Evolutionary conservation across 2,113 vertebrate species (phyloP).

Genomic region (Gulo gulo): DNA sequence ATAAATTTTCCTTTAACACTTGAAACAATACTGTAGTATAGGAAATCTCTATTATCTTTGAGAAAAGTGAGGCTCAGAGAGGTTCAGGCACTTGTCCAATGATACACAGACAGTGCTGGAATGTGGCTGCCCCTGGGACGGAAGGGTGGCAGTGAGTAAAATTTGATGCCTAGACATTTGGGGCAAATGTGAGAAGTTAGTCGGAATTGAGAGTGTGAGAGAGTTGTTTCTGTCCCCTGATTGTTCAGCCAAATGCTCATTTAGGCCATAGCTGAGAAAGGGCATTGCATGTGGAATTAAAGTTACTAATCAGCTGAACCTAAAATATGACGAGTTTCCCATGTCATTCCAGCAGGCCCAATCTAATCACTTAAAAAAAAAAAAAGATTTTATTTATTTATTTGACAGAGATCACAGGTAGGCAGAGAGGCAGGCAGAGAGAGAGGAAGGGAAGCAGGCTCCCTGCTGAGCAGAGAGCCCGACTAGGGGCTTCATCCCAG

Average conservation of each 20-base stretch:
- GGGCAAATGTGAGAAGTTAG: background rate
- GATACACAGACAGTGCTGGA: background rate
- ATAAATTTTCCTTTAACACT: background rate
- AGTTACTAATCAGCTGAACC: background rate
- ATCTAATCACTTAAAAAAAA: background rate
- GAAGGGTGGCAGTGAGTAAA: background rate
- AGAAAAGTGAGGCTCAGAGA: background rate
- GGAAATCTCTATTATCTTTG: background rate
- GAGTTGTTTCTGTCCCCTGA: background rate
- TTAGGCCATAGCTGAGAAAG: background rate
- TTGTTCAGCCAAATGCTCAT: background rate
- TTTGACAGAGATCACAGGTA: too few relatives aligned
- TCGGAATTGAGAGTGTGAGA: background rate
- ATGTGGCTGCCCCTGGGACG: background rate
- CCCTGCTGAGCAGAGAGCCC: too few relatives aligned
- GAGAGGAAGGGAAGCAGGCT: too few relatives aligned
- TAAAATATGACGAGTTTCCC: background rate
- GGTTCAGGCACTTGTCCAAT: background rate
- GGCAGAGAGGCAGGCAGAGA: too few relatives aligned
- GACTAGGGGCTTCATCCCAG: too few relatives aligned
- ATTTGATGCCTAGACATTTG: background rate
- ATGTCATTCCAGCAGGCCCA: background rate
- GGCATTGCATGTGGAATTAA: background rate
- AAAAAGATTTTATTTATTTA: too few relatives aligned
- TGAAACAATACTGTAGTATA: background rate